phyloP scores from a whole-genome alignment of 2,113 vertebrate genomes.

The Drymodes brunneopygia region DNA sequence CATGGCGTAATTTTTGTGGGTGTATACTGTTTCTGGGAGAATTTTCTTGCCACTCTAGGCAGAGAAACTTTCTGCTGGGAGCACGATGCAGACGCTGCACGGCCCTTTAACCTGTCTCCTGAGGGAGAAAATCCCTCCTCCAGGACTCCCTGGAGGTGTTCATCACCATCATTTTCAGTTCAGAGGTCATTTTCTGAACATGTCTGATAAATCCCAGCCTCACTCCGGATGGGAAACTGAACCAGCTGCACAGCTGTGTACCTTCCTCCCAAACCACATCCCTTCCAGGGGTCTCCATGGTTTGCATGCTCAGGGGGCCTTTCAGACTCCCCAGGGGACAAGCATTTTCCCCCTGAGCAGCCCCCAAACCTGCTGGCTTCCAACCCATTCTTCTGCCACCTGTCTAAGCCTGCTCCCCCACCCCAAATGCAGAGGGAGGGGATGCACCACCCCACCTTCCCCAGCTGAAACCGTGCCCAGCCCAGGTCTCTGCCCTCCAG shows the following conservation, averaged over 20 bases:
- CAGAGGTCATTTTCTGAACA: not conserved
- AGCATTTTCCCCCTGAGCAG: not conserved
- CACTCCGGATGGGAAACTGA: not conserved
- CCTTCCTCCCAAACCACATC: not conserved
- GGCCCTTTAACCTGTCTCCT: not conserved
- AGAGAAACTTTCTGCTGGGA: not conserved
- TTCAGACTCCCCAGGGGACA: not conserved
- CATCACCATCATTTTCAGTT: not conserved
- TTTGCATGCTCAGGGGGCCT: not conserved
- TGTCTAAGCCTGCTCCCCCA: not conserved
- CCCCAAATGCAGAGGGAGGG: not conserved
- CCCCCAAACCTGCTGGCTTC: not conserved
- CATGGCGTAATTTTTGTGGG: not conserved
- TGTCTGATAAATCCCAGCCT: not conserved
- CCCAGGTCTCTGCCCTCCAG: not conserved
- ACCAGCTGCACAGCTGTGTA: not conserved
- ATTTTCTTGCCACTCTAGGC: not conserved
- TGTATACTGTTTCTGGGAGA: not conserved
- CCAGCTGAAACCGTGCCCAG: not conserved
- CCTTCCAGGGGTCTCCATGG: rapidly evolving
- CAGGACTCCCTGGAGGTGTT: not conserved
- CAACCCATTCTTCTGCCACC: not conserved
- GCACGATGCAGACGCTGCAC: rapidly evolving
- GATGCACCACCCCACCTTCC: rapidly evolving
- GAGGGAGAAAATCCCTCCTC: not conserved